Percentiles rank a stretch among this genome's conserved stretches.
These are phyloP conservation scores for Nephrotoma flavescens DNA, from an alignment of 2,888 invertebrate genomes.

Conservation along the genomic window DNA sequence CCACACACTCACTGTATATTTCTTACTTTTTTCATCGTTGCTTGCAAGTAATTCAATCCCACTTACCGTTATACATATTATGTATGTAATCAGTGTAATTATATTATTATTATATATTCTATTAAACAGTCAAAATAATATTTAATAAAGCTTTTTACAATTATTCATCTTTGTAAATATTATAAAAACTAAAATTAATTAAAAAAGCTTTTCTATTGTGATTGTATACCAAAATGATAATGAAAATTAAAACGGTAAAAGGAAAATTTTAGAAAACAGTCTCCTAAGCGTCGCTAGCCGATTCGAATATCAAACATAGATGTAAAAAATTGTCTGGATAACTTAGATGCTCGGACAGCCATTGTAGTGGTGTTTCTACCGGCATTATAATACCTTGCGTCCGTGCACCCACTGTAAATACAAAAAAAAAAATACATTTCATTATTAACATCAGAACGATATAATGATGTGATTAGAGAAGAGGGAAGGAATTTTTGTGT, in stretches of 20 bases:
- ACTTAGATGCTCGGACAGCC: constrained; percentile 95
- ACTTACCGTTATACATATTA: neutral
- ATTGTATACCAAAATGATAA: neutral
- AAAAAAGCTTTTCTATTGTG: neutral
- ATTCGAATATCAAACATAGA: constrained; percentile 42
- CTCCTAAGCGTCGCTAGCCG: neutral
- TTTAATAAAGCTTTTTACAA: neutral
- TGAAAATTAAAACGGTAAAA: neutral
- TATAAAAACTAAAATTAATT: neutral
- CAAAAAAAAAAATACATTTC: neutral
- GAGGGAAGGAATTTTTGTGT: neutral
- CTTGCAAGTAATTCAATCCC: neutral
- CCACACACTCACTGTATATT: neutral
- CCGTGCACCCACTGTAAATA: constrained; percentile 47
- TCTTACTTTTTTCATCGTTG: neutral
- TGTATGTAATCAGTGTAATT: neutral
- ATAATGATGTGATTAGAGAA: neutral
- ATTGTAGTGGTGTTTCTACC: constrained; percentile 79
- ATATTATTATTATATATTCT: neutral
- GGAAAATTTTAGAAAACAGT: neutral
- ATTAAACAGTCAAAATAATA: neutral
- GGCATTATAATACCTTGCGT: constrained; percentile 87
- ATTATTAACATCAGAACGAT: neutral
- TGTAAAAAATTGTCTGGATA: constrained; percentile 98
- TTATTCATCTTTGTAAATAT: neutral